Percentiles rank a stretch among this genome's conserved stretches.
These are phyloP conservation scores for Sylvicola cinctus DNA, from an alignment of 2,888 invertebrate genomes.

Conservation along the genomic window DNA sequence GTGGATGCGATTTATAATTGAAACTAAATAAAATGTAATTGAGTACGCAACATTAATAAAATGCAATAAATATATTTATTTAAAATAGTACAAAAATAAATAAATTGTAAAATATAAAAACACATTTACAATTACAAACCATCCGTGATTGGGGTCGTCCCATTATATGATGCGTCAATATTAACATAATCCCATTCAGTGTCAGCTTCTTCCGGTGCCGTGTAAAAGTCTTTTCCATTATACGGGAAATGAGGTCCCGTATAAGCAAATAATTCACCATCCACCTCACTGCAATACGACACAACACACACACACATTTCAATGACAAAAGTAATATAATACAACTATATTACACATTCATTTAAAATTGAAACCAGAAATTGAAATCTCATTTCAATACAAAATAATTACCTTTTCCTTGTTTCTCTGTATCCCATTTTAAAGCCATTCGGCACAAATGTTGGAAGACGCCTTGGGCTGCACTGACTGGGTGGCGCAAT, in stretches of 20 bases:
- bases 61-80: no score
- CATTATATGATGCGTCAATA: no score
- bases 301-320: not conserved
- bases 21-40: no score
- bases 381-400: no score
- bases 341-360: not conserved
- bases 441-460: constrained; percentile 15
- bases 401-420: constrained; percentile 12
- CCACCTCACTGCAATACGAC: constrained; percentile 11
- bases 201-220: not conserved
- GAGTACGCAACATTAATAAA: no score
- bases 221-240: constrained; percentile 10
- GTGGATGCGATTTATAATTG: no score
- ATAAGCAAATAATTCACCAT: constrained; percentile 18
- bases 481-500: constrained; percentile 13
- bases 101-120: no score
- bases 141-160: no score
- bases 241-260: constrained; percentile 19
- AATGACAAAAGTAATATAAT: not conserved
- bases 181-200: no score
- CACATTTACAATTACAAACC: no score
- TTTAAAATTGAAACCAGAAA: no score
- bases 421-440: constrained; percentile 20
- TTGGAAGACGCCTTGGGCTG: constrained; percentile 10
- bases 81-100: no score